A percentile compares a stretch with the other conserved stretches of the same genome.
These are phyloP conservation scores for Halichondria panicea DNA, from an alignment of 37 sponge, comb jelly and placozoan genomes.

Conservation along the genomic window DNA sequence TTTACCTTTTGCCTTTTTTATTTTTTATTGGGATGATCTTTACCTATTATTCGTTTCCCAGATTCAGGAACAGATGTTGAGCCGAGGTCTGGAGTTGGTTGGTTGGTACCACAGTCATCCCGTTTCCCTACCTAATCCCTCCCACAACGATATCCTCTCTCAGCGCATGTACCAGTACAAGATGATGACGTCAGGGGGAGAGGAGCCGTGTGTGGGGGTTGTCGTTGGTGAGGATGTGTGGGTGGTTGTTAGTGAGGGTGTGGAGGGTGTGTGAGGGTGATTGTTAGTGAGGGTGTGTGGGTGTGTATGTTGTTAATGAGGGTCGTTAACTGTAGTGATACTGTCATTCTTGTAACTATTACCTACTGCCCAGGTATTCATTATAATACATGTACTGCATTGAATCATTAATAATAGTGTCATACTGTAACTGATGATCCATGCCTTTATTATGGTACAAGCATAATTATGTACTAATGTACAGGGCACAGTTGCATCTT, in stretches of 20 bases:
- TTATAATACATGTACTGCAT: too few species aligned
- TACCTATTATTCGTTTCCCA: too few species aligned
- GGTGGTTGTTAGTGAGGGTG: not conserved
- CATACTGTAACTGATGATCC: too few species aligned
- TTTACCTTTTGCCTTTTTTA: not conserved
- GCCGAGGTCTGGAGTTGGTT: conserved; percentile 59
- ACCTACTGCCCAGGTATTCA: too few species aligned
- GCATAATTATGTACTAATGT: too few species aligned
- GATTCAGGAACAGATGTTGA: conserved; percentile 46
- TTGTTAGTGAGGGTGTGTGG: not conserved
- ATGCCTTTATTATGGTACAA: too few species aligned
- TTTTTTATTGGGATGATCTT: not conserved
- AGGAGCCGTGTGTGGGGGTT: conserved; percentile 79
- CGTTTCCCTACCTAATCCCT: conserved; percentile 69
- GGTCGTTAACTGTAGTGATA: too few species aligned
- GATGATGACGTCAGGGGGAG: conserved; percentile 36
- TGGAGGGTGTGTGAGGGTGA: not conserved
- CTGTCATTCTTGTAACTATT: too few species aligned
- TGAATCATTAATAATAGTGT: too few species aligned
- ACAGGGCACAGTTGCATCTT: too few species aligned
- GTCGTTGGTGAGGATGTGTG: conserved; percentile 61
- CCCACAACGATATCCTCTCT: conserved; percentile 75
- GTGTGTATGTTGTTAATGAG: too few species aligned
- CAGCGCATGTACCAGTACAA: conserved; percentile 77
- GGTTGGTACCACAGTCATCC: conserved; percentile 98